Evolutionary conservation across 2,888 invertebrate species (phyloP).

Genomic region (Pseudococcus longispinus): DNA sequence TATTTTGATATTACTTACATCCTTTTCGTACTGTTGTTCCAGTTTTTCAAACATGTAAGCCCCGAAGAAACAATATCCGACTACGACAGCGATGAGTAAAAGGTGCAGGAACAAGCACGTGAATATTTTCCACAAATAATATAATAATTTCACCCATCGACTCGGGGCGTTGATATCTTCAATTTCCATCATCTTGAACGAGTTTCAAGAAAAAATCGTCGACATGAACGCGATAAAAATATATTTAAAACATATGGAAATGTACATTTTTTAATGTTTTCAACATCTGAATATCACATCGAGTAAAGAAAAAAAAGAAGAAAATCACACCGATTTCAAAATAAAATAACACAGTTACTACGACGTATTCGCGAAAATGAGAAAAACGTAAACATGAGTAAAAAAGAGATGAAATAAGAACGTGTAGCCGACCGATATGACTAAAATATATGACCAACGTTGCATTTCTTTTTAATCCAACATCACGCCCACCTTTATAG

Average conservation of each 20-base stretch:
- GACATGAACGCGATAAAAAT: constrained; percentile 40
- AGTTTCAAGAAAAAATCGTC: not conserved
- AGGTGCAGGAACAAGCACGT: constrained; percentile 89
- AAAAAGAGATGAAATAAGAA: not conserved
- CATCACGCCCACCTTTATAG: constrained; percentile 2
- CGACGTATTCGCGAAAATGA: not conserved
- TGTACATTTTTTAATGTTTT: constrained; percentile 28
- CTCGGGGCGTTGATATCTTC: constrained; percentile 62
- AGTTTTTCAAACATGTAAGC: constrained; percentile 83
- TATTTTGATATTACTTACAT: constrained; percentile 65
- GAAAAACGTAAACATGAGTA: constrained; percentile 28
- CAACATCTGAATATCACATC: constrained; percentile 43
- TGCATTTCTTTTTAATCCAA: constrained; percentile 35
- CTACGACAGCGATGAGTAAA: constrained; percentile 84
- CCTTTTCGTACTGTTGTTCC: constrained; percentile 76
- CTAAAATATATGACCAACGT: constrained; percentile 19
- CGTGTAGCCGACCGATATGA: constrained; percentile 15
- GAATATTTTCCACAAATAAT: constrained; percentile 79
- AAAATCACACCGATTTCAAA: constrained; percentile 16
- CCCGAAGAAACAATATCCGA: constrained; percentile 87
- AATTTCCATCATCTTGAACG: constrained; percentile 57
- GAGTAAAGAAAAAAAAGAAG: constrained; percentile 10
- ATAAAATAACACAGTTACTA: constrained; percentile 36
- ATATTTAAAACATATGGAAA: constrained; percentile 44
- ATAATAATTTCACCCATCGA: constrained; percentile 68